Percentiles rank a stretch among this genome's conserved stretches.
These are phyloP conservation scores for Lamellibrachia luymesi DNA, from an alignment of 1,140 invertebrate genomes.

Conservation along the genomic window DNA sequence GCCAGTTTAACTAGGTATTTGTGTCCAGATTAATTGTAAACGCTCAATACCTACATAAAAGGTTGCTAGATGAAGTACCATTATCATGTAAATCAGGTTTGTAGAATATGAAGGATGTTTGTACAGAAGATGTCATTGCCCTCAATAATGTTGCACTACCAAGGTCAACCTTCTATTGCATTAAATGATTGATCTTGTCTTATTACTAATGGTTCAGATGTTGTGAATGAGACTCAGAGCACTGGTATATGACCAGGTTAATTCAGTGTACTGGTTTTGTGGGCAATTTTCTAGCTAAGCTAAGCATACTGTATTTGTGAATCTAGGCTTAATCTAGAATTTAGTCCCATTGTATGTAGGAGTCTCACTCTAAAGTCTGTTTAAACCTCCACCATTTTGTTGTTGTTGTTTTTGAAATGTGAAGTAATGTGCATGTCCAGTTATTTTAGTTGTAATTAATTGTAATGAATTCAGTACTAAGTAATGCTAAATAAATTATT, in stretches of 20 bases:
- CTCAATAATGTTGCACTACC: neutral
- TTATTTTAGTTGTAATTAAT: neutral
- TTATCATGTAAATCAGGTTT: neutral
- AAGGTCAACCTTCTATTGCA: neutral
- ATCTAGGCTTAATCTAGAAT: neutral
- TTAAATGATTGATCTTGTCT: neutral
- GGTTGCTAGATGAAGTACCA: neutral
- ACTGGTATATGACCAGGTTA: neutral
- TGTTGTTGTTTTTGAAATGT: neutral
- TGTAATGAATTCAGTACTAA: neutral
- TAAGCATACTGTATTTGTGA: neutral
- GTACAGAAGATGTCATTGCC: neutral
- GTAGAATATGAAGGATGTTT: neutral
- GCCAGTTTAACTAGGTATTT: neutral
- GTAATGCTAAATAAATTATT: conserved; percentile 9
- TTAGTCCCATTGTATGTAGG: neutral
- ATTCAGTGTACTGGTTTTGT: neutral
- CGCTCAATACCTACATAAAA: neutral
- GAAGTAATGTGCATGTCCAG: neutral
- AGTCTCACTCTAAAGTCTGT: neutral
- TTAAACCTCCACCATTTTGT: neutral
- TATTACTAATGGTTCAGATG: neutral
- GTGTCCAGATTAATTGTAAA: neutral
- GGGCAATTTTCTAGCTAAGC: neutral
- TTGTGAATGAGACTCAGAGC: neutral